Percentiles rank a stretch among this genome's conserved stretches.
These are phyloP conservation scores for Drosophila leonis DNA, from an alignment of 2,888 invertebrate species.

Conservation along the genomic window DNA sequence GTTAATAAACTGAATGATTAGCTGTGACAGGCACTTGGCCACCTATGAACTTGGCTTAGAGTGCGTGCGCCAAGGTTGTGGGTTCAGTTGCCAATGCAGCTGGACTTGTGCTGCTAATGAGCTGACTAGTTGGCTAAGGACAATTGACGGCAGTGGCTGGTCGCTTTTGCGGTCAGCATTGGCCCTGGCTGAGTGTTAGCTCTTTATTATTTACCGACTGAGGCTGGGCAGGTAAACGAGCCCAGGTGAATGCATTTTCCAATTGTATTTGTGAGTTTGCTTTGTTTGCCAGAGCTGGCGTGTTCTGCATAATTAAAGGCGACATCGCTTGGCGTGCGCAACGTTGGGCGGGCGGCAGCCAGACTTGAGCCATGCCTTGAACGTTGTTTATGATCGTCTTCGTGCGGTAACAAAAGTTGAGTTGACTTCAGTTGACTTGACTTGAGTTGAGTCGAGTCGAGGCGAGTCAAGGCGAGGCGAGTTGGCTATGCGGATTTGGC, in stretches of 20 bases:
- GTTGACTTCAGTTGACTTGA: background rate
- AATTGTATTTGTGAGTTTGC: constrained; percentile 17
- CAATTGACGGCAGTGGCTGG: constrained; percentile 30
- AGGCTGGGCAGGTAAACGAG: constrained; percentile 15
- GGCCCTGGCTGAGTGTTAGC: constrained; percentile 15
- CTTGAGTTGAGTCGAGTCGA: background rate
- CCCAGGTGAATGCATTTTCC: constrained; percentile 38
- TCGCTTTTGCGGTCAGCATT: background rate
- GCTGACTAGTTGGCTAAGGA: constrained; percentile 17
- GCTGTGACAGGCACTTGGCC: background rate
- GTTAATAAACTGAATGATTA: background rate
- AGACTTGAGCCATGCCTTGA: constrained; percentile 27
- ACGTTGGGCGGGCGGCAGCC: constrained; percentile 7
- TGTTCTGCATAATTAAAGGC: constrained; percentile 66
- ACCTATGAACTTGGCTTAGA: constrained; percentile 5
- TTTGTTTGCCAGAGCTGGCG: constrained; percentile 42
- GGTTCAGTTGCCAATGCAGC: constrained; percentile 30
- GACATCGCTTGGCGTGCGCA: constrained; percentile 21
- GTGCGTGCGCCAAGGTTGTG: constrained; percentile 13
- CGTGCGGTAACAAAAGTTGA: constrained; percentile 22
- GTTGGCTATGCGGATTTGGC: constrained; percentile 48
- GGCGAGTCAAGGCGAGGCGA: background rate
- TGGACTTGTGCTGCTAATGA: constrained; percentile 34
- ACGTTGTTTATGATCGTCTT: constrained; percentile 44
- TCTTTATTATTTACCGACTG: constrained; percentile 44